A percentile compares a stretch with the other conserved stretches of the same genome.
Conservation (phyloP, 2,797 vertebrate genomes). For the Hydrolagus colliei region DNA sequence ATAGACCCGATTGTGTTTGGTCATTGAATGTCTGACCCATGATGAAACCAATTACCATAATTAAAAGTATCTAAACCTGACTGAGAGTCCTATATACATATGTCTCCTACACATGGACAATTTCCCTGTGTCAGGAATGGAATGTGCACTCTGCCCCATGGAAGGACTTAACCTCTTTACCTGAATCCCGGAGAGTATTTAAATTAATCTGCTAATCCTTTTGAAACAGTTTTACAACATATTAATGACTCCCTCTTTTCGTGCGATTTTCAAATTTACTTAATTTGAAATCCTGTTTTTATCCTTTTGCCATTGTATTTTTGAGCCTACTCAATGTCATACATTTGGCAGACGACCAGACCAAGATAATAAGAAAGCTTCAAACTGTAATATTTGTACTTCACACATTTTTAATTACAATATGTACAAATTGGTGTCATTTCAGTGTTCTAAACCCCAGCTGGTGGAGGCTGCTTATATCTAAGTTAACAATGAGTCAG, state of each 20-base stretch:
- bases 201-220: conserved; percentile 22
- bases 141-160: no score
- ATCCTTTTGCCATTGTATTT: conserved; percentile 21
- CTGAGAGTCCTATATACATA: no score
- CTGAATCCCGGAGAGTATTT: no score
- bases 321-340: conserved; percentile 18
- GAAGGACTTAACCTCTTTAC: no score
- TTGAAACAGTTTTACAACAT: conserved; percentile 22
- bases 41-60: no score
- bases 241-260: neutral
- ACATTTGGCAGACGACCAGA: neutral
- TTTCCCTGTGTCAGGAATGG: no score
- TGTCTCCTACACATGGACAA: no score
- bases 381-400: conserved; percentile 23
- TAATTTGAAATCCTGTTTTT: neutral
- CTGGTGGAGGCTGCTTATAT: conserved; percentile 2
- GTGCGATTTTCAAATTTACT: neutral
- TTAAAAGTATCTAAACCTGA: no score
- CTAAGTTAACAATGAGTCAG: neutral
- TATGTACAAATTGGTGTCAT: conserved; percentile 27
- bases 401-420: conserved; percentile 29
- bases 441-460: conserved; percentile 5
- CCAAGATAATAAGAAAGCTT: conserved; percentile 4
- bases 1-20: neutral
- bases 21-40: no score